Percentiles rank a stretch among this genome's conserved stretches.
These are phyloP conservation scores for Crocidura indochinensis DNA, from an alignment of 2,797 vertebrate genomes.

Conservation along the genomic window DNA sequence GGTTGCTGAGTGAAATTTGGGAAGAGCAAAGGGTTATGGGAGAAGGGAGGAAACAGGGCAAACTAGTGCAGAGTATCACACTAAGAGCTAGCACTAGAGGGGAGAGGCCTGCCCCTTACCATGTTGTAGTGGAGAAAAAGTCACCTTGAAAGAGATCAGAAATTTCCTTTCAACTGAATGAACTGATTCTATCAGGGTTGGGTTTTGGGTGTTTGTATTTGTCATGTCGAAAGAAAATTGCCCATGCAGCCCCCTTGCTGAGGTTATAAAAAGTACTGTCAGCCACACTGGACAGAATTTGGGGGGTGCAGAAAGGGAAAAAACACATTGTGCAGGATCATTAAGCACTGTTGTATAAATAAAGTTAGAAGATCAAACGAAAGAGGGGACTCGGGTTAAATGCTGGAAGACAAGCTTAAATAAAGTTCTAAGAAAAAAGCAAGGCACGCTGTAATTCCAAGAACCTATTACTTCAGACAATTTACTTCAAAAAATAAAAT, in stretches of 20 bases:
- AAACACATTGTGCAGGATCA: constrained; percentile 91
- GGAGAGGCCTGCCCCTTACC: constrained; percentile 83
- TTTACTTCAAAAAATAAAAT: constrained; percentile 98
- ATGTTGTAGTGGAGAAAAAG: constrained; percentile 85
- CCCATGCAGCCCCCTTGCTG: constrained; percentile 91
- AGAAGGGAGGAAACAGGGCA: constrained; percentile 28
- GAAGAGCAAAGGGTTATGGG: background rate
- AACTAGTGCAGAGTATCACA: constrained; percentile 58
- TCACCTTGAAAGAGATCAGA: constrained; percentile 92
- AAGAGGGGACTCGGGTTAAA: constrained; percentile 96
- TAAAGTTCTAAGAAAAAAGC: constrained; percentile 94
- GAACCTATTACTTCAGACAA: constrained; percentile 96
- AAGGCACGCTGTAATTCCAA: constrained; percentile 94
- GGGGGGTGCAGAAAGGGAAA: constrained; percentile 66
- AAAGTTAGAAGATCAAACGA: constrained; percentile 94
- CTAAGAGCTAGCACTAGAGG: constrained; percentile 61
- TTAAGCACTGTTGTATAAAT: constrained; percentile 98
- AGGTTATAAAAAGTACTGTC: constrained; percentile 91
- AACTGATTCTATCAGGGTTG: constrained; percentile 90
- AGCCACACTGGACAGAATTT: constrained; percentile 89
- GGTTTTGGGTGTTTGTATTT: constrained; percentile 91
- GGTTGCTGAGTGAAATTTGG: constrained; percentile 45
- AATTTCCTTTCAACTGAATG: constrained; percentile 89
- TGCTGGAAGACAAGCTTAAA: constrained; percentile 94
- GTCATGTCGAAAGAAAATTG: constrained; percentile 91